Base-by-base conservation (phyloP, 2,888 invertebrate genomes). In the Limenitis camilla region DNA sequence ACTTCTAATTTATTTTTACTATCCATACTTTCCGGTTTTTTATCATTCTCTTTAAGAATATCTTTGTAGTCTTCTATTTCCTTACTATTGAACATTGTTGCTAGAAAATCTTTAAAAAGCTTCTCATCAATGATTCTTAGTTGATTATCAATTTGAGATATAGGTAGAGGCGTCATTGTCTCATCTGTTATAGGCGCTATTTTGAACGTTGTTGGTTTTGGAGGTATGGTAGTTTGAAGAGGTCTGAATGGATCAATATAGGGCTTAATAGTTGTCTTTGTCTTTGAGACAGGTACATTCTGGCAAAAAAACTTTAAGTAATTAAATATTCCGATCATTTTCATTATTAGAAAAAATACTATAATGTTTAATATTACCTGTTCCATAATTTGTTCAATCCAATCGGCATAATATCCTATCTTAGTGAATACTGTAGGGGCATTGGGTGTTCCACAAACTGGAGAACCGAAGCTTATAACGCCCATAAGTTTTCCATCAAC, bases 351-450 rank as follows among this genome's bases (percentile, higher is more conserved):
- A 41, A 29, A 5, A 41, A 29, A n/a, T 8, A 6, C 2, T 1
- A 19, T 19, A 40, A 8, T 8, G 8, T 11, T 40, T 19, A 19
- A 8, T 11, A 19, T 9, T 30, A 51, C 50, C 50, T 35, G 50
- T 6, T 72, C 67, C 68, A 83, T 72, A 6, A 82, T 75, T 0
- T 58, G 55, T 6, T 81, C 70, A 19, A 85, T 82, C 85, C 85
- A 85, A 1, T 75, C 66, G 1, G 63, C 40, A 50, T 81, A 84
- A 62, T 64, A 75, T 0, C 81, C 84, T 2, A 84, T 27, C 53
- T 81, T 83, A 40, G 78, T 81, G 62, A 85, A 85, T 31, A 86
- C 85, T 0, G 85, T 85, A 0, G 85, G 85, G 0, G 78, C 69
- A 29, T 83, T 78, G 1, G 70, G 68, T 0, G 74, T 65, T 0